Conservation (phyloP, 2,113 vertebrate species). For the Gasterosteus aculeatus region DNA sequence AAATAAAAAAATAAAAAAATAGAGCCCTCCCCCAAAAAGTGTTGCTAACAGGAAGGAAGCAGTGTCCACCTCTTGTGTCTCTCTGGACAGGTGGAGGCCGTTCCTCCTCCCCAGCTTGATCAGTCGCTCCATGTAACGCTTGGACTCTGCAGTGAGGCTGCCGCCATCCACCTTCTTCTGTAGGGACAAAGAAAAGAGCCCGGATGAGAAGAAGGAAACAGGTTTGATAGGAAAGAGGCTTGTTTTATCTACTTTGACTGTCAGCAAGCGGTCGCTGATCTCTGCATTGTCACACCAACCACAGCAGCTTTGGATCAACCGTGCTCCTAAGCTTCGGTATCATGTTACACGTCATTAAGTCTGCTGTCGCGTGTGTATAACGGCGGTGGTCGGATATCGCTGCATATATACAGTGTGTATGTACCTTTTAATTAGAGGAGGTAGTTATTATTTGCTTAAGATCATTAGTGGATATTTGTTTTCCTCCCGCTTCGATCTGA, state of each 20-base stretch:
- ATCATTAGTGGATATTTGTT: not conserved
- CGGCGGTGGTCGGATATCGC: not conserved
- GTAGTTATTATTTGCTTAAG: not conserved
- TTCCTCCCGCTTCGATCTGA: too few relatives aligned
- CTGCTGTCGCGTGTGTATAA: not conserved
- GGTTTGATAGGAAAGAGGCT: not conserved
- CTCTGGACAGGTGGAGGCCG: constrained; percentile 89
- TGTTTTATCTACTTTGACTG: not conserved
- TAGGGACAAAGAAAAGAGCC: constrained; percentile 4
- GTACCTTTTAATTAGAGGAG: too few relatives aligned
- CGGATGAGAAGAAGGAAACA: not conserved
- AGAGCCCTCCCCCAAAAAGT: too few relatives aligned
- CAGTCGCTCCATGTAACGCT: constrained; percentile 90
- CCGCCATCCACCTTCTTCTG: constrained; percentile 83
- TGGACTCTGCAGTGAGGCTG: constrained; percentile 82
- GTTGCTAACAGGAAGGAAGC: not conserved
- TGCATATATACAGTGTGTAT: not conserved
- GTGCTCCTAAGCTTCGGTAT: too few relatives aligned
- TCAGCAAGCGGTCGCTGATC: too few relatives aligned
- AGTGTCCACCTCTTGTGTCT: constrained; percentile 84
- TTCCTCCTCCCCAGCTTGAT: constrained; percentile 90
- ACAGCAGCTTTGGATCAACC: too few relatives aligned
- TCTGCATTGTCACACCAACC: too few relatives aligned
- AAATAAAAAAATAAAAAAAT: not conserved
- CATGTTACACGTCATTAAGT: not conserved